phyloP scores from a whole-genome alignment of 2,888 invertebrate species.

The Ptilodon capucinus region DNA sequence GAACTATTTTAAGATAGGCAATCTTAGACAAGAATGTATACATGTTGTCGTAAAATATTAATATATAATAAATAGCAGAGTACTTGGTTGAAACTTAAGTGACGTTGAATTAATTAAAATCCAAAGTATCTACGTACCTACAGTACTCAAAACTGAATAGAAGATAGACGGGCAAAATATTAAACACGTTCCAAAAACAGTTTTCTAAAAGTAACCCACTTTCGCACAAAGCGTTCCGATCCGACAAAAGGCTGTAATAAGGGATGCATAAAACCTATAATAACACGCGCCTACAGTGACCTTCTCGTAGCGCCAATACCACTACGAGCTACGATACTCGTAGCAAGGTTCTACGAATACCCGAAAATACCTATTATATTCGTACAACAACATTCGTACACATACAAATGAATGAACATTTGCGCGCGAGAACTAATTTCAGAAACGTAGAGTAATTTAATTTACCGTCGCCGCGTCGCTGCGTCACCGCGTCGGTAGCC shows the following conservation, averaged over 20 bases:
- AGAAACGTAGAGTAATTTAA: neutral
- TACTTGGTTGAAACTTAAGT: too few relatives aligned
- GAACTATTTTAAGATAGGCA: conserved; percentile 13
- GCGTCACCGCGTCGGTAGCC: too few relatives aligned
- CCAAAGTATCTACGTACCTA: conserved; percentile 1
- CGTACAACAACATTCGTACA: too few relatives aligned
- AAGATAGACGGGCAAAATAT: conserved; percentile 37
- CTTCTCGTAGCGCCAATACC: conserved; percentile 44
- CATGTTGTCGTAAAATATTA: neutral
- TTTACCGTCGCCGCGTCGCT: too few relatives aligned
- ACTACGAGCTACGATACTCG: conserved; percentile 41
- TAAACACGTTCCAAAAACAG: conserved; percentile 28
- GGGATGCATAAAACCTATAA: conserved; percentile 55
- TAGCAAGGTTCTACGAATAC: conserved; percentile 37
- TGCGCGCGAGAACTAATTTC: neutral
- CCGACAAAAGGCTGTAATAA: conserved; percentile 62
- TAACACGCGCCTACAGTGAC: conserved; percentile 48
- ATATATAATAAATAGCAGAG: too few relatives aligned
- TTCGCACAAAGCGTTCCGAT: conserved; percentile 59
- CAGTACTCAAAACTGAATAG: conserved; percentile 1
- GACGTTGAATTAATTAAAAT: too few relatives aligned
- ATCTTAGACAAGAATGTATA: conserved; percentile 1
- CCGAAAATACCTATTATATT: conserved; percentile 4
- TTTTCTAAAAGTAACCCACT: conserved; percentile 61
- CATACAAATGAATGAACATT: neutral